phyloP scores from a whole-genome alignment of 2,888 invertebrate species.

The Xylocampa areola region DNA sequence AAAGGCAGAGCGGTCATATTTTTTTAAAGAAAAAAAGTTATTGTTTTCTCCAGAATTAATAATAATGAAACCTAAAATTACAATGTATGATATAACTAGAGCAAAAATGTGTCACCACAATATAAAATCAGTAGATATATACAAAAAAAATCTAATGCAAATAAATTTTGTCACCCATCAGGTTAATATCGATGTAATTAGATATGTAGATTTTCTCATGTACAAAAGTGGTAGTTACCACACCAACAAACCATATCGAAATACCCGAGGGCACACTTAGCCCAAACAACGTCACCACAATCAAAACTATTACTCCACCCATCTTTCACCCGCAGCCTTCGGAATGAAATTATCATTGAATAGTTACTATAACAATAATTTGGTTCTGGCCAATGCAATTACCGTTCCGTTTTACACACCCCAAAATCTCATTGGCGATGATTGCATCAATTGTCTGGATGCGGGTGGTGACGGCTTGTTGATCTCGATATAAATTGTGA shows the following conservation, averaged over 20 bases:
- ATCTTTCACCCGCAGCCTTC: conserved; percentile 76
- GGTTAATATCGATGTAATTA: no score
- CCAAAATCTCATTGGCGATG: conserved; percentile 87
- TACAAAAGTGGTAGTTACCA: no score
- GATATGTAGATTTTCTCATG: no score
- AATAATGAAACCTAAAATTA: neutral
- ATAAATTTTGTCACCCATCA: conserved; percentile 45
- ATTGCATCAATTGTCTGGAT: conserved; percentile 89
- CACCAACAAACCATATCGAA: conserved; percentile 52
- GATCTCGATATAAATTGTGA: conserved; percentile 83
- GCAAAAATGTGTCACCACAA: conserved; percentile 13
- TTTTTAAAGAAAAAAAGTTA: no score
- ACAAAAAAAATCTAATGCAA: conserved; percentile 22
- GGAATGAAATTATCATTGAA: conserved; percentile 84
- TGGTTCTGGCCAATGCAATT: conserved; percentile 88
- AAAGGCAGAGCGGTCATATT: no score
- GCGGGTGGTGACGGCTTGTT: conserved; percentile 87
- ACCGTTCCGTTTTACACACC: conserved; percentile 83
- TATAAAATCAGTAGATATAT: conserved; percentile 6
- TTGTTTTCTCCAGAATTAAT: no score
- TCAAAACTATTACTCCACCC: conserved; percentile 65
- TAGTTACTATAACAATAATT: conserved; percentile 86
- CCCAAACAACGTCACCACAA: conserved; percentile 51
- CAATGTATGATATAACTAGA: conserved; percentile 10
- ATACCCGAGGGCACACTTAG: conserved; percentile 45